These are phyloP conservation scores for Oxycera nigricornis DNA, from an alignment of 2,888 invertebrate genomes.

Conservation along the genomic window DNA sequence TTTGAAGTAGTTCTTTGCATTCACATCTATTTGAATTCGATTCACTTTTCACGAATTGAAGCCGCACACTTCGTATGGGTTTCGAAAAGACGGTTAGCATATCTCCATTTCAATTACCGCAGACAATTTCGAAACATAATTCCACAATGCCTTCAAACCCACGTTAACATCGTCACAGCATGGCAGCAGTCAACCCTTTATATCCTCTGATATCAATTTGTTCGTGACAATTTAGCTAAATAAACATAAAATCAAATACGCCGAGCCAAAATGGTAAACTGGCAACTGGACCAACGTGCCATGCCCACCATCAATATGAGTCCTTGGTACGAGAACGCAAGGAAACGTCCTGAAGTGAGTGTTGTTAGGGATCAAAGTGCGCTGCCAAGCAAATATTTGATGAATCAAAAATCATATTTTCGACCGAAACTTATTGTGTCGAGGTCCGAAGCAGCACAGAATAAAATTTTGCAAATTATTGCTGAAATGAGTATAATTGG, in stretches of 20 bases:
- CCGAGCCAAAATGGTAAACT: slow-evolving; percentile 42
- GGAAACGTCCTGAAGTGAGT: slow-evolving; percentile 29
- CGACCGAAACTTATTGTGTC: neutral
- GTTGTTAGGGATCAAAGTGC: slow-evolving; percentile 30
- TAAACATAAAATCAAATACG: slow-evolving; percentile 39
- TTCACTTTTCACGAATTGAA: too few relatives aligned
- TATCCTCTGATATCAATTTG: slow-evolving; percentile 37
- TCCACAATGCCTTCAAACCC: neutral
- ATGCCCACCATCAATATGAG: neutral
- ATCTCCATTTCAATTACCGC: neutral
- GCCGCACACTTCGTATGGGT: too few relatives aligned
- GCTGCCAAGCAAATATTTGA: slow-evolving; percentile 25
- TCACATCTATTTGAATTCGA: too few relatives aligned
- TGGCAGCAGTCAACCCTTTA: slow-evolving; percentile 11
- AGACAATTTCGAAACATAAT: neutral
- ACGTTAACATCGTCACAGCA: slow-evolving; percentile 18
- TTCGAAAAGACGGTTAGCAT: too few relatives aligned
- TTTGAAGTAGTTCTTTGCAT: too few relatives aligned
- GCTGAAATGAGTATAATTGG: neutral
- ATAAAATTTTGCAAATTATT: neutral
- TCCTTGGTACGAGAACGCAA: neutral
- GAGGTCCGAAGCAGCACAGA: neutral
- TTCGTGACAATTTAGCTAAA: slow-evolving; percentile 45
- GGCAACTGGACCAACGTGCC: neutral
- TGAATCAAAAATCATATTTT: slow-evolving; percentile 25